Percentiles rank a stretch among this genome's conserved stretches.
phyloP scores from a whole-genome alignment of 2,888 invertebrate genomes.

The Amorpha juglandis region DNA sequence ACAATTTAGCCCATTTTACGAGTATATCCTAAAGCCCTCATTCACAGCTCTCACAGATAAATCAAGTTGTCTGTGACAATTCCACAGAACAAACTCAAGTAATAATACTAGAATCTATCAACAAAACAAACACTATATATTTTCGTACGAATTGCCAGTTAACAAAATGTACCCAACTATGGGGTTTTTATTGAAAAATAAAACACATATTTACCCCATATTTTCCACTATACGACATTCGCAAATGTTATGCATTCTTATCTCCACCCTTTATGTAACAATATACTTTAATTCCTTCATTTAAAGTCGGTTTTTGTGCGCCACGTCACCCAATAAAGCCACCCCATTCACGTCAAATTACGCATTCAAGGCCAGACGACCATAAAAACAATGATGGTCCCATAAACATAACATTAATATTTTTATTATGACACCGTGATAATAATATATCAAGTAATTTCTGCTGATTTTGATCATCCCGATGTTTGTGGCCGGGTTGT shows the following conservation, averaged over 20 bases:
- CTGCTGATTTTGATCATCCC: slow-evolving; percentile 7
- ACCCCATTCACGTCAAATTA: slow-evolving; percentile 39
- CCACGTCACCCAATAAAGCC: slow-evolving; percentile 31
- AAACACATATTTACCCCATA: slow-evolving; percentile 17
- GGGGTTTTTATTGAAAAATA: slow-evolving; percentile 14
- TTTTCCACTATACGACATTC: slow-evolving; percentile 16
- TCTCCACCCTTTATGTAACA: not conserved
- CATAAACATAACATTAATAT: slow-evolving; percentile 42
- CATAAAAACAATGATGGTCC: slow-evolving; percentile 47
- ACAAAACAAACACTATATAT: not conserved
- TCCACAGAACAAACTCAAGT: not conserved
- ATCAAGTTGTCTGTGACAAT: no score
- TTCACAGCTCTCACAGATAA: no score
- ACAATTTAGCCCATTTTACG: no score
- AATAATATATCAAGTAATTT: slow-evolving; percentile 24
- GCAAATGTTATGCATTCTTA: slow-evolving; percentile 11
- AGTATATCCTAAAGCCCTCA: no score
- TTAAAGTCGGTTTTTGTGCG: not conserved
- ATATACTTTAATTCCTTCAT: not conserved
- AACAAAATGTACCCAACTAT: slow-evolving; percentile 17
- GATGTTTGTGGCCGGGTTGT: not conserved
- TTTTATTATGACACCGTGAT: slow-evolving; percentile 27
- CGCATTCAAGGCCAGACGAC: slow-evolving; percentile 44
- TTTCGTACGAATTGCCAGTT: not conserved
- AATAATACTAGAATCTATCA: not conserved